Evolutionary conservation across 2,797 vertebrate genomes (phyloP), one percentile per base, ranked within the genome.

Genomic region (Synaphobranchus kaupii): DNA sequence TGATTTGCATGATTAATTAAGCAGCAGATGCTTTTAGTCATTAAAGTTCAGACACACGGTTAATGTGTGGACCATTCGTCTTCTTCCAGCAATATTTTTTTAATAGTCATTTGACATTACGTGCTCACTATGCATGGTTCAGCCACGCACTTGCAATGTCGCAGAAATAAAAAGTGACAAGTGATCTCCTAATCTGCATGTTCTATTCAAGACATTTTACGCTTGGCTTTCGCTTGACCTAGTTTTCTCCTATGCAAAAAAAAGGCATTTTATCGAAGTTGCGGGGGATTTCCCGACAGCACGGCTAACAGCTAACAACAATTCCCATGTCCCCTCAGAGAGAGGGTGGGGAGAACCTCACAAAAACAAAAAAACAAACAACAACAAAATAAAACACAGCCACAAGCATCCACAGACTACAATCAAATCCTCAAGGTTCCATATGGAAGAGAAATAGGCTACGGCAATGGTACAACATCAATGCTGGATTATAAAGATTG

Each of bases 371-470:
- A 91, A 90, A 28, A 22, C 4, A 17, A 22, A 63, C 25, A 25
- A 63, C 20, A 90, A 87, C 58, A 85, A 87, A 84, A 82, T 86
- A 89, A 90, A 84, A 93, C 87, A 88, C 88, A 89, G 92, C 88
- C 86, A 89, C 91, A 93, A 90, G 86, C 90, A 91, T 86, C 87
- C 90, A 88, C 86, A 90, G 89, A 89, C 73, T 90, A 88, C 84
- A 86, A 87, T 81, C 86, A 88, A 86, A 80, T 87, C 86, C 81
- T 73, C 86, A 82, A 91, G 22, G 90, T 92, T 96, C 96, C 96
- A 95, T 95, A 96, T 96, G 96, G 95, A 96, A 96, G 95, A 95
- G 95, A 96, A 95, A 92, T 88, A 93, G 63, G 63, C n/a, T 68
- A 25, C 89, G 88, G 73, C 86, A 85, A 60, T 31, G n/a, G 85